Base-by-base conservation (phyloP, 2,888 invertebrate genomes). In the Acronicta aceris region DNA sequence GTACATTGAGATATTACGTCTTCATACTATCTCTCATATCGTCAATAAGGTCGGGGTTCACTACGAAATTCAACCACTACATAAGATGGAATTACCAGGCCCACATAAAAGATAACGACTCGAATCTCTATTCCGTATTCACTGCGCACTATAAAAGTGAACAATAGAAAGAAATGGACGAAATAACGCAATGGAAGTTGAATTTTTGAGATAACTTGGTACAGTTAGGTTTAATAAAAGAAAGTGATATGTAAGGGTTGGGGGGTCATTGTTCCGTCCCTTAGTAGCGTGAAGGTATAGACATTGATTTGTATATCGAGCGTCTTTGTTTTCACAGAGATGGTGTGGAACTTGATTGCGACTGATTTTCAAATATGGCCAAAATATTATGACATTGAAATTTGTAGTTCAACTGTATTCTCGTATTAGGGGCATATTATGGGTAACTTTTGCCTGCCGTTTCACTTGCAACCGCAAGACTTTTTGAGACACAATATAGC, bases 171-270 rank as follows among this genome's bases (percentile, higher is more conserved):
- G 33, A 33, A 53, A 53, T 25, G 33, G 16, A 30, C 8, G 27
- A 73, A 59, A 36, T 47, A 46, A 42, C 9, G 50, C 67, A 59
- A 36, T 50, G 67, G 45, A 54, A 47, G 47, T 46, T 59, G 30
- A 68, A 73, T 59, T 54, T 67, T 73, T 67, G 33, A 68, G 43
- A 68, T 45, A 47, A 38, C 50, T 55, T 38, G 10, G 25, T 27
- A 49, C 46, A 71, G 25, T 38, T 71, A 10, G 17, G 43, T 41
- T 53, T 49, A 72, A 66, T 67, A 67, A 67, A 66, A 65, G 15
- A 56, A 71, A 72, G 58, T 67, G 48, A 66, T 47, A 55, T 42
- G 59, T 58, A 58, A 53, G 49, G 59, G 67, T 52, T 51, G 50
- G 42, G 40, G 46, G 52, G 67, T 36, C 36, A 45, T 42, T 55